Evolutionary conservation across 2,888 invertebrate species (phyloP).

Genomic region (Troides oblongomaculatus): DNA sequence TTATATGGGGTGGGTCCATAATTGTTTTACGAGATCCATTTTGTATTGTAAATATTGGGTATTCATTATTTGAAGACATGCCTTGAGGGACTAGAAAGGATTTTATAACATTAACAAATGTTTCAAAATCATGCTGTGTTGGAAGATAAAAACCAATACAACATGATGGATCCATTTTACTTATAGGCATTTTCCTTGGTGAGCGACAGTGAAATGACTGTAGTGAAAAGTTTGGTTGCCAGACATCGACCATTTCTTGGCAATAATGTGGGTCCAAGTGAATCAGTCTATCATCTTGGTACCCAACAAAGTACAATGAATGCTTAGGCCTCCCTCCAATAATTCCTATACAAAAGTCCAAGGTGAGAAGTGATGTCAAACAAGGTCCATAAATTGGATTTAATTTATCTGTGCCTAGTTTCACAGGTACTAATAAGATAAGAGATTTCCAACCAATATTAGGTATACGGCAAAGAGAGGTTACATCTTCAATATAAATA

Average conservation of each 20-base stretch:
- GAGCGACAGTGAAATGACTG: conserved; percentile 92
- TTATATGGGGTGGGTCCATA: conserved; percentile 77
- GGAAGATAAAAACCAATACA: conserved; percentile 94
- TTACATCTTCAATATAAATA: conserved; percentile 89
- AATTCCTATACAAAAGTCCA: conserved; percentile 92
- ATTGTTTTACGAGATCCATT: conserved; percentile 84
- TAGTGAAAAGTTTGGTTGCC: conserved; percentile 87
- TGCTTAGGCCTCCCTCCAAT: conserved; percentile 96
- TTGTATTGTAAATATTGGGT: conserved; percentile 91
- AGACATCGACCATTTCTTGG: conserved; percentile 93
- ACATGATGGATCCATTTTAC: conserved; percentile 95
- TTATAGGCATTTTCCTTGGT: conserved; percentile 90
- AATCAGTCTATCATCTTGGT: conserved; percentile 94
- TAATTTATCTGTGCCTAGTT: conserved; percentile 92
- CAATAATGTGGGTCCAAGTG: conserved; percentile 97
- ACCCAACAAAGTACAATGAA: conserved; percentile 95
- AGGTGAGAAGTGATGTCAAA: conserved; percentile 87
- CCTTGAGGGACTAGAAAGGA: conserved; percentile 75
- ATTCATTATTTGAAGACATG: conserved; percentile 79
- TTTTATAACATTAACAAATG: conserved; percentile 85
- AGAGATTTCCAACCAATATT: conserved; percentile 86
- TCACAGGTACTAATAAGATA: conserved; percentile 90
- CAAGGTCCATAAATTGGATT: conserved; percentile 92
- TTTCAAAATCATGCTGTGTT: conserved; percentile 87
- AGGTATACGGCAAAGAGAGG: conserved; percentile 81